phyloP scores from a whole-genome alignment of 2,113 vertebrate species.

The Phasianus colchicus region DNA sequence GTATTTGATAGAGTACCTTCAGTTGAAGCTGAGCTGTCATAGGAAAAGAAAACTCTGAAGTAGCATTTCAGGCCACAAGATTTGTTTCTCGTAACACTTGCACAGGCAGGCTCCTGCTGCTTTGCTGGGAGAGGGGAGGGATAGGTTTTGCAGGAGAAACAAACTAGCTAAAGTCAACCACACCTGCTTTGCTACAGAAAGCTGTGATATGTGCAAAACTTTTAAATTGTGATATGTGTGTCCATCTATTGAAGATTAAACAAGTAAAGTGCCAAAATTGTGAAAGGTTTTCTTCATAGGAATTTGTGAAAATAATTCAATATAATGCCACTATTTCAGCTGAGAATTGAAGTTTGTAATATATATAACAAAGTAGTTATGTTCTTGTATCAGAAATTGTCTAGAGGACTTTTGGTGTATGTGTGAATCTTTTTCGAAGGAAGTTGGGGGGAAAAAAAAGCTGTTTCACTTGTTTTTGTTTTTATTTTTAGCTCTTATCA shows the following conservation, averaged over 20 bases:
- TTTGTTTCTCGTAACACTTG: not conserved
- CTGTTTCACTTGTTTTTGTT: not conserved
- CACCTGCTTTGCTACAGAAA: not conserved
- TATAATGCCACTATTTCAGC: not conserved
- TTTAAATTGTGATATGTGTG: not conserved
- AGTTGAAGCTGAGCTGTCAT: not conserved
- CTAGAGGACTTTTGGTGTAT: not conserved
- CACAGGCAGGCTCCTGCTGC: not conserved
- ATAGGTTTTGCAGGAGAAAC: not conserved
- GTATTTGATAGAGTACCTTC: not conserved
- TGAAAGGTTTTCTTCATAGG: not conserved
- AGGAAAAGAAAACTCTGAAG: not conserved
- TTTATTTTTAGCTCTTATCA: slow-evolving; percentile 88
- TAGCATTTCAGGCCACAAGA: not conserved
- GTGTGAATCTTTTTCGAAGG: not conserved
- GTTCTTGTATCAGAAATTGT: not conserved
- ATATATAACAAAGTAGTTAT: not conserved
- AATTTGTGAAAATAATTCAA: not conserved
- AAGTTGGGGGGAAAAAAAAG: not conserved
- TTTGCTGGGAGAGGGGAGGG: not conserved
- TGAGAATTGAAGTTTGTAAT: not conserved
- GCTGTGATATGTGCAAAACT: accelerated
- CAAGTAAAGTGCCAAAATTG: not conserved
- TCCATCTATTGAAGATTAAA: not conserved
- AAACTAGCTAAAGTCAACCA: not conserved